phyloP scores from a whole-genome alignment of 1,140 invertebrate species.

The Drosophila dunni region DNA sequence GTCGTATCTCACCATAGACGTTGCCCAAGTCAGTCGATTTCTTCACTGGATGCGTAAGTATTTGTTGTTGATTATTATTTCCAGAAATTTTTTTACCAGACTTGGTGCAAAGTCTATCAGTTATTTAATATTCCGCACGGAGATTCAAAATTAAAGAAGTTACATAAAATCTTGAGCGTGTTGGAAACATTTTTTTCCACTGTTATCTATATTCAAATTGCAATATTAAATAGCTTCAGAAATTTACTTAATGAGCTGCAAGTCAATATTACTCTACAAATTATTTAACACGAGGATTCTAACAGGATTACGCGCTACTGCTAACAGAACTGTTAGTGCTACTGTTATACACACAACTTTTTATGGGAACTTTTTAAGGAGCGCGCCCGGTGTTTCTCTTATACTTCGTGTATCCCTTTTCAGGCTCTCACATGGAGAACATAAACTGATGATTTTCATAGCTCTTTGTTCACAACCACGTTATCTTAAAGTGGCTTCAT shows the following conservation, averaged over 20 bases:
- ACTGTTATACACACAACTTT: slow-evolving; percentile 41
- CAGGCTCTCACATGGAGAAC: slow-evolving; percentile 13
- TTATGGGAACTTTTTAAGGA: slow-evolving; percentile 19
- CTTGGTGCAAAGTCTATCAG: slow-evolving; percentile 11
- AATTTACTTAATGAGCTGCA: no score
- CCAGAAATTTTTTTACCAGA: slow-evolving; percentile 59
- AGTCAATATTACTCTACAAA: not conserved
- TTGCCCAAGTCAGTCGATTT: slow-evolving; percentile 20
- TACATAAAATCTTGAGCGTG: not conserved
- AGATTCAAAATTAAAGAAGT: slow-evolving; percentile 59
- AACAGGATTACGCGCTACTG: not conserved
- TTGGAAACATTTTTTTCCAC: no score
- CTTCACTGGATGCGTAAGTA: slow-evolving; percentile 41
- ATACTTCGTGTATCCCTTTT: slow-evolving; percentile 21
- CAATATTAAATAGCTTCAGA: no score
- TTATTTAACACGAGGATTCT: not conserved
- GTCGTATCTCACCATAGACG: slow-evolving; percentile 67
- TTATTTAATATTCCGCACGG: slow-evolving; percentile 45
- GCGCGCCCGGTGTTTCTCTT: slow-evolving; percentile 10
- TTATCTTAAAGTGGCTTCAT: slow-evolving; percentile 30
- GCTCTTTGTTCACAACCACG: slow-evolving; percentile 27
- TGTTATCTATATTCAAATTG: no score
- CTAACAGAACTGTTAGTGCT: not conserved
- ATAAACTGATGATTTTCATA: slow-evolving; percentile 11
- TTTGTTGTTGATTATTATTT: slow-evolving; percentile 81